phyloP scores from a whole-genome alignment of 2,113 vertebrate species.

The Procavia capensis region DNA sequence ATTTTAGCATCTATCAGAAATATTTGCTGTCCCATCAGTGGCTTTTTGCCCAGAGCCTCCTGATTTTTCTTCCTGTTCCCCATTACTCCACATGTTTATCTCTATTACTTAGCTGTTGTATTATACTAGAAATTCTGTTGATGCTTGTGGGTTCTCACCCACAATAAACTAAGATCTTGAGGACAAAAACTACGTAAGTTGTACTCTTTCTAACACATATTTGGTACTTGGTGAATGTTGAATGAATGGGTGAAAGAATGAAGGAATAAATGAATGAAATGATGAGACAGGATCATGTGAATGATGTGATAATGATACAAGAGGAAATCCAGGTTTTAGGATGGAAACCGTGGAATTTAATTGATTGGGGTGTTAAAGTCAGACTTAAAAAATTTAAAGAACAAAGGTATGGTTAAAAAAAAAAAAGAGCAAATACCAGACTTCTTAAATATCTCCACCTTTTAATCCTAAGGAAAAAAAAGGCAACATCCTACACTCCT shows the following conservation, averaged over 20 bases:
- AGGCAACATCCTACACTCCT: background rate
- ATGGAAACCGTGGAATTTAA: background rate
- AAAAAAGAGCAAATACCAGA: background rate
- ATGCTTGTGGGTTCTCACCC: background rate
- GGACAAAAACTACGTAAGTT: background rate
- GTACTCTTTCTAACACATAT: background rate
- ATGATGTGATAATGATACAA: background rate
- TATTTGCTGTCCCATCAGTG: background rate
- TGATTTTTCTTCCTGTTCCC: background rate
- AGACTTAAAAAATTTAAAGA: background rate
- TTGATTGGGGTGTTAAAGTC: background rate
- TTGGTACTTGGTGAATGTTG: background rate
- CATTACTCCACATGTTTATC: background rate
- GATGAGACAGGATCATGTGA: background rate
- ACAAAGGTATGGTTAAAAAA: background rate
- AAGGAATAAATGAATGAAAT: background rate
- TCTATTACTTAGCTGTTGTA: background rate
- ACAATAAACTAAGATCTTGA: background rate
- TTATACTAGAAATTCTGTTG: background rate
- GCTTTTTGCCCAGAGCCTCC: background rate
- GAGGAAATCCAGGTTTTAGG: background rate
- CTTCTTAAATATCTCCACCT: background rate
- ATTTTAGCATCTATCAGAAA: conserved; percentile 19
- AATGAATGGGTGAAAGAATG: background rate
- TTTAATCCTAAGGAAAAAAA: background rate